Base-by-base conservation (phyloP, 1,140 invertebrate species). In the Ostrea denselamellosa region DNA sequence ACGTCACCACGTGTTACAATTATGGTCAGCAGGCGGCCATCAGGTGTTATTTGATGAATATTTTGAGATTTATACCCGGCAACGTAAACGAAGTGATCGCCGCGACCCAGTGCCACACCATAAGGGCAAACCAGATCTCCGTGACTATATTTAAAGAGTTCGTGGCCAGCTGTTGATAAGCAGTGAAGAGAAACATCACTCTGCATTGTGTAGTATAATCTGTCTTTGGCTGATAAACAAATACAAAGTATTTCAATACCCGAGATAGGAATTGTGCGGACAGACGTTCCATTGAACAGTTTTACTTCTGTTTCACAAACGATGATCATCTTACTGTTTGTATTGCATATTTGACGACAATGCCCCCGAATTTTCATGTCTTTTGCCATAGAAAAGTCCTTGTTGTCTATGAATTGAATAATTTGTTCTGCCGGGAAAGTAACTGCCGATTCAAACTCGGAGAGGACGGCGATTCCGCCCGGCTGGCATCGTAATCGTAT, bases 291-390 rank as follows among this genome's bases (percentile, higher is more conserved):
- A 52, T 83, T 52, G 17, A 83, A 83, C 17, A 83, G 7, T 52
- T 83, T 83, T 22, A 83, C 52, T 22, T 83, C 81, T 8, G 81
- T 28, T 17, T 54, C 81, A 52, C 81, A 83, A 52, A 83, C 44
- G 52, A 83, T 34, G 14, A 83, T n/a, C 44, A 83, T 83, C 17
- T 83, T 83, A 22, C 52, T 54, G 22, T 83, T 52, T 10, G 19
- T 17, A 25, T 22, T 83, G 10, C 34, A 52, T 17, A 83, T 83
- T 51, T 83, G 44, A 44, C n/a, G 44, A 19, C 81, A 83, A 34
- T 52, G 44, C 14, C 81, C 81, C 34, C 81, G 81, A 54, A 83
- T 83, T 53, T 83, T 83, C 81, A 83, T 83, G n/a, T 83, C 81
- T 83, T 83, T 83, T 12, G 81, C 52, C 52, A 52, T 54, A 12